A percentile compares a stretch with the other conserved stretches of the same genome.
These are phyloP conservation scores for Xerus inauris DNA, from an alignment of 2,113 vertebrate species.

Conservation along the genomic window DNA sequence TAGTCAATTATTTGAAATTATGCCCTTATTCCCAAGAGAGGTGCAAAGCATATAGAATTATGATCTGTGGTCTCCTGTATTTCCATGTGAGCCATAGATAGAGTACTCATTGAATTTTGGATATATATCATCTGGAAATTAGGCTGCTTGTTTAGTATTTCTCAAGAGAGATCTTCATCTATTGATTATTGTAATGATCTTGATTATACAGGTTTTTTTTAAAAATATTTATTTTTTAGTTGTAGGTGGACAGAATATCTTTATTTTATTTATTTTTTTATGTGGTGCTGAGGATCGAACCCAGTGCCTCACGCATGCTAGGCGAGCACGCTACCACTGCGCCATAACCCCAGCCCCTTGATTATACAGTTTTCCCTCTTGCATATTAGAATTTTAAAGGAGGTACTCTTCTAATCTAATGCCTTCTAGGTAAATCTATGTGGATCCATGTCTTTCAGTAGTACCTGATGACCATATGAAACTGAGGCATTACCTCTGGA, in stretches of 20 bases:
- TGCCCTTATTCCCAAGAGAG: conserved; percentile 45
- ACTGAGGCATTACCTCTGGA: not conserved
- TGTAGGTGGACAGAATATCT: no score
- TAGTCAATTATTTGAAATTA: conserved; percentile 44
- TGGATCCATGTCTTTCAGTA: conserved; percentile 13
- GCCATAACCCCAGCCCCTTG: no score
- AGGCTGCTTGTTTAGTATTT: not conserved
- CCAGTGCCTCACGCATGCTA: no score
- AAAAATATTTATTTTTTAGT: no score
- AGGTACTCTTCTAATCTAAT: not conserved
- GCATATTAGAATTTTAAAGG: conserved; percentile 52
- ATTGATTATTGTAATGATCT: conserved; percentile 30
- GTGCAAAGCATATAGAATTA: conserved; percentile 28
- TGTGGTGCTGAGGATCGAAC: no score
- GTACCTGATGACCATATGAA: not conserved
- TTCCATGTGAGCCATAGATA: conserved; percentile 21
- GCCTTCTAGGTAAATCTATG: conserved; percentile 7
- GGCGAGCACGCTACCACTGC: no score
- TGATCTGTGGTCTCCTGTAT: not conserved
- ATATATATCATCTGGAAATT: conserved; percentile 29
- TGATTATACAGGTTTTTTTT: conserved; percentile 8
- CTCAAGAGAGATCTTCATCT: conserved; percentile 55
- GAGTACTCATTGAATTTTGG: conserved; percentile 32
- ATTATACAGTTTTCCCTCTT: conserved; percentile 17
- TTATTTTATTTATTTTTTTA: no score